Conservation (phyloP, 2,113 vertebrate genomes). For the Dasyprocta punctata region DNA sequence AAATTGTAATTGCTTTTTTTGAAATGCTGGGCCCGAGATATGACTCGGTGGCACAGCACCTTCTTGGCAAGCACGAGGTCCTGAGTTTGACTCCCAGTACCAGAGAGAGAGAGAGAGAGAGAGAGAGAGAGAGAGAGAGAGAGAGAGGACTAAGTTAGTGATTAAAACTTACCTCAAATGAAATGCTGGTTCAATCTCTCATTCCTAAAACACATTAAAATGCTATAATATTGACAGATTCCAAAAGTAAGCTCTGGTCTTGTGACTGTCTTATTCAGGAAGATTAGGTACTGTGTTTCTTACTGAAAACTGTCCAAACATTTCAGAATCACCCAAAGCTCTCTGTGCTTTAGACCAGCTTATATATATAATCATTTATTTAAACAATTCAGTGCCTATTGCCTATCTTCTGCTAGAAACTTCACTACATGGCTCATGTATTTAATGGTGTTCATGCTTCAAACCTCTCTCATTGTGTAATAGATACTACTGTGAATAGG, state of each 20-base stretch:
- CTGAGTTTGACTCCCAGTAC: no score
- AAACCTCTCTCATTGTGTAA: neutral
- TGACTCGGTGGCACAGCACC: no score
- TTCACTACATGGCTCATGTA: neutral
- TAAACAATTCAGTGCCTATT: neutral
- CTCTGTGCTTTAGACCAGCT: neutral
- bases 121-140: no score
- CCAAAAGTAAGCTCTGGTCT: neutral
- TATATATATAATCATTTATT: neutral
- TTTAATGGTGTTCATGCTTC: neutral
- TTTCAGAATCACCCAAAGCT: neutral
- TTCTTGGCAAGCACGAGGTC: no score
- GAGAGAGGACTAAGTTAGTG: no score
- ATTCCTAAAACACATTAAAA: neutral
- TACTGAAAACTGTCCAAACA: neutral
- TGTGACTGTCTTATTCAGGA: neutral
- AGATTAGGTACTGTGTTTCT: rapidly evolving
- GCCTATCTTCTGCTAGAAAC: neutral
- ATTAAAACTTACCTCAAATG: neutral
- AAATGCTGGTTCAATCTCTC: neutral
- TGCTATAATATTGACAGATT: neutral
- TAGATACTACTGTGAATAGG: neutral
- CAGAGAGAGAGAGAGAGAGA: no score
- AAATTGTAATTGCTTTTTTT: neutral
- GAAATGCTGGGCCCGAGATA: neutral